A percentile compares a stretch with the other conserved stretches of the same genome.
These are phyloP conservation scores for Polietes domitor DNA, from an alignment of 2,888 invertebrate species.

Conservation along the genomic window DNA sequence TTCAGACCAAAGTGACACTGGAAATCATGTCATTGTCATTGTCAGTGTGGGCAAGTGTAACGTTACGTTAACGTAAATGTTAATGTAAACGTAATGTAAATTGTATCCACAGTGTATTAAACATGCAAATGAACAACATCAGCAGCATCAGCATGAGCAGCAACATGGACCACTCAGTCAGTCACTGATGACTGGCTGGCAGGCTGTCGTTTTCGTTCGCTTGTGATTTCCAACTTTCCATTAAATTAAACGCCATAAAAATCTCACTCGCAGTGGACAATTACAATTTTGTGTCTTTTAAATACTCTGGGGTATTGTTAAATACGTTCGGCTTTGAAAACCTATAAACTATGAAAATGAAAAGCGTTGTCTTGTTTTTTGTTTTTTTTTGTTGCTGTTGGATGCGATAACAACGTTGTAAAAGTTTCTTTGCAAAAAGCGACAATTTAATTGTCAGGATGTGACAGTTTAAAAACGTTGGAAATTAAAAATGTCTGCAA, in stretches of 20 bases:
- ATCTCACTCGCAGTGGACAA: conserved; percentile 20
- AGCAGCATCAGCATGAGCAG: too few relatives aligned
- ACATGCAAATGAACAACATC: conserved; percentile 36
- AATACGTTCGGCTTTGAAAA: conserved; percentile 16
- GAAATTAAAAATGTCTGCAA: neutral
- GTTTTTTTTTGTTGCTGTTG: too few relatives aligned
- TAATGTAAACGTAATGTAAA: conserved; percentile 2
- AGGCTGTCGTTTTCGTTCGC: conserved; percentile 10
- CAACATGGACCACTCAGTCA: neutral
- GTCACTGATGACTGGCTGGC: neutral
- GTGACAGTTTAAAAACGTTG: conserved; percentile 46
- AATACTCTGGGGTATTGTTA: conserved; percentile 31
- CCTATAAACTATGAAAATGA: neutral
- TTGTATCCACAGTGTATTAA: neutral
- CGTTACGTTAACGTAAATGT: conserved; percentile 25
- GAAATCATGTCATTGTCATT: conserved; percentile 32
- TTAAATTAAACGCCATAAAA: conserved; percentile 37
- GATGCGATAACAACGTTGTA: conserved; percentile 6
- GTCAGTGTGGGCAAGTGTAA: conserved; percentile 24
- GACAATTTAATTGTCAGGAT: conserved; percentile 50
- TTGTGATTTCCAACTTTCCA: conserved; percentile 24
- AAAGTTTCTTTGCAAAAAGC: conserved; percentile 18
- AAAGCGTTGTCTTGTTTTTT: too few relatives aligned
- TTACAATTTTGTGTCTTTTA: conserved; percentile 33
- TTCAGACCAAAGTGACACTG: conserved; percentile 12